Evolutionary conservation across 2,113 vertebrate genomes (phyloP).

Genomic region (Sialia sialis): DNA sequence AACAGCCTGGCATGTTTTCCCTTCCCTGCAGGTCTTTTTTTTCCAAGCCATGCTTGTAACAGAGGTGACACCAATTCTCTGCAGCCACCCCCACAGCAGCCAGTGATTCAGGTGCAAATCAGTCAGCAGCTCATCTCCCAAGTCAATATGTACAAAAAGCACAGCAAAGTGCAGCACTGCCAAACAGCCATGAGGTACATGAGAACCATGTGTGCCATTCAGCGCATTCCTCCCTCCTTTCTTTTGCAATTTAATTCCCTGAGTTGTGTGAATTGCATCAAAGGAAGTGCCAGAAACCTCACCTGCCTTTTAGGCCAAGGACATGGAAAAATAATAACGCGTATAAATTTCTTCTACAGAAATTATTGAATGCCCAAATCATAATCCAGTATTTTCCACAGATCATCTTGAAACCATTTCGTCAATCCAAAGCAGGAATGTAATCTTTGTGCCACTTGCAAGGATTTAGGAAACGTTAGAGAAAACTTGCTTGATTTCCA

Average conservation of each 20-base stretch:
- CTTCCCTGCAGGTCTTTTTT: background rate
- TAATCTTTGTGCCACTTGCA: background rate
- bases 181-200: background rate
- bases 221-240: background rate
- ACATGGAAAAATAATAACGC: background rate
- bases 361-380: background rate
- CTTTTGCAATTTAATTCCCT: background rate
- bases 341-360: background rate
- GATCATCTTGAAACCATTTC: constrained; percentile 6
- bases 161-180: background rate
- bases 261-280: background rate
- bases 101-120: background rate
- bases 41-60: background rate
- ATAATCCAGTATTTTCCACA: background rate
- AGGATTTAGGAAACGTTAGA: background rate
- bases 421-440: background rate
- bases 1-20: background rate
- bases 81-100: background rate
- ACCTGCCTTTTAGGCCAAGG: background rate
- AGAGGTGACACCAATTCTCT: background rate
- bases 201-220: background rate
- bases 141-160: background rate
- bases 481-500: background rate
- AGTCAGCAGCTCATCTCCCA: background rate
- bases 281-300: background rate